These are phyloP conservation scores for Globicephala melas DNA, from an alignment of 2,113 vertebrate genomes.

Conservation along the genomic window DNA sequence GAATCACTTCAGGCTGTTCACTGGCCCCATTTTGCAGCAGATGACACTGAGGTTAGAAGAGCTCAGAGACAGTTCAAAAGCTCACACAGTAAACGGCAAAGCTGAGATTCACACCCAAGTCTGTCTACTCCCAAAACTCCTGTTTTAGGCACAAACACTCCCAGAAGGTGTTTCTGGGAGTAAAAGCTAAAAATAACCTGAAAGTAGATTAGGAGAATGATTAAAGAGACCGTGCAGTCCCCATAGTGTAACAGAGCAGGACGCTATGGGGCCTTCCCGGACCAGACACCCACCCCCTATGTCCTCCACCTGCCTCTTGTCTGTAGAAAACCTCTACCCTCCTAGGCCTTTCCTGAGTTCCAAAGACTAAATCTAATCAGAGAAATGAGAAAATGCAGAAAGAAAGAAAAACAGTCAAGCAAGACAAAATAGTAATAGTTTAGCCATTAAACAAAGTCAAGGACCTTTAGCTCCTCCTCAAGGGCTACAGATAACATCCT, in stretches of 20 bases:
- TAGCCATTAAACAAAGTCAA: background rate
- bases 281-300: accelerated
- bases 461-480: background rate
- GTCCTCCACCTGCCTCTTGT: background rate
- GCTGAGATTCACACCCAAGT: background rate
- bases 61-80: background rate
- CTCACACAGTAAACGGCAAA: background rate
- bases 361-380: background rate
- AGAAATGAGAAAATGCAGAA: background rate
- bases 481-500: background rate
- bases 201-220: background rate
- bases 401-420: background rate
- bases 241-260: background rate
- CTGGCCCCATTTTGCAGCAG: background rate
- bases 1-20: accelerated
- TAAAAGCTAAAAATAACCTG: background rate
- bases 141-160: background rate
- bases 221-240: no score
- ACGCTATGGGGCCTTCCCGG: background rate
- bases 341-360: background rate
- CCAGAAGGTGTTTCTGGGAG: background rate
- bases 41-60: background rate
- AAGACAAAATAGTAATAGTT: background rate
- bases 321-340: background rate
- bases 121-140: background rate